A percentile compares a stretch with the other conserved stretches of the same genome.
Conservation (phyloP, 1,140 invertebrate genomes). For the Drosophila lowei region DNA sequence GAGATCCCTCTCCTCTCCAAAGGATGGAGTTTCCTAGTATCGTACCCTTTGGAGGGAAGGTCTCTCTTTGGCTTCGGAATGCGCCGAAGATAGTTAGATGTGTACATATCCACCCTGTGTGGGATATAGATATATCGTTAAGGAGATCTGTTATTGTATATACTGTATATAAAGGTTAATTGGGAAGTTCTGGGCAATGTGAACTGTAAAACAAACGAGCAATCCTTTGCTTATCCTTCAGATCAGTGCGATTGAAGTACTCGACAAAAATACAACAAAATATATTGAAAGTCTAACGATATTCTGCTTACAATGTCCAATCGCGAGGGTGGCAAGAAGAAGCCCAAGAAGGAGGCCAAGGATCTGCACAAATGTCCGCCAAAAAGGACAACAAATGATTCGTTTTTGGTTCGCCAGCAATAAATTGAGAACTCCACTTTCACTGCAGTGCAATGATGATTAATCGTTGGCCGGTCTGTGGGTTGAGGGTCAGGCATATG, state of each 20-base stretch:
- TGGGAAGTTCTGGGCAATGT: conserved; percentile 10
- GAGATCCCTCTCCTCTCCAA: background rate
- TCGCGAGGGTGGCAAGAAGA: no score
- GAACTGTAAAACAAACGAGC: background rate
- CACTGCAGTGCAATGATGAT: background rate
- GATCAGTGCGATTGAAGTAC: background rate
- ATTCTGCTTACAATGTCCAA: no score
- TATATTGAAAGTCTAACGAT: no score
- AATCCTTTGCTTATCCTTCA: background rate
- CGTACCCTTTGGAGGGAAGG: no score
- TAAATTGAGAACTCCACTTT: background rate
- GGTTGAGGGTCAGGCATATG: background rate
- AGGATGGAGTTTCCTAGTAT: background rate
- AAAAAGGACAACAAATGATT: no score
- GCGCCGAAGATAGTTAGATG: conserved; percentile 7
- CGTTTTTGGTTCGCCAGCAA: background rate
- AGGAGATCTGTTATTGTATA: conserved; percentile 37
- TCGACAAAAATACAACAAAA: background rate
- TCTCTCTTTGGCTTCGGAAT: conserved; percentile 6
- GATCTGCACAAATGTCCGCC: background rate
- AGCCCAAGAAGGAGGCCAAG: no score
- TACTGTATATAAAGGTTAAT: conserved; percentile 21
- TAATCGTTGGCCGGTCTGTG: background rate
- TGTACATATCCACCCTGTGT: conserved; percentile 27
- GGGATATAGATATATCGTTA: conserved; percentile 9